Base-by-base conservation (phyloP, 2,888 invertebrate species). In the Ophion slaviceki region DNA sequence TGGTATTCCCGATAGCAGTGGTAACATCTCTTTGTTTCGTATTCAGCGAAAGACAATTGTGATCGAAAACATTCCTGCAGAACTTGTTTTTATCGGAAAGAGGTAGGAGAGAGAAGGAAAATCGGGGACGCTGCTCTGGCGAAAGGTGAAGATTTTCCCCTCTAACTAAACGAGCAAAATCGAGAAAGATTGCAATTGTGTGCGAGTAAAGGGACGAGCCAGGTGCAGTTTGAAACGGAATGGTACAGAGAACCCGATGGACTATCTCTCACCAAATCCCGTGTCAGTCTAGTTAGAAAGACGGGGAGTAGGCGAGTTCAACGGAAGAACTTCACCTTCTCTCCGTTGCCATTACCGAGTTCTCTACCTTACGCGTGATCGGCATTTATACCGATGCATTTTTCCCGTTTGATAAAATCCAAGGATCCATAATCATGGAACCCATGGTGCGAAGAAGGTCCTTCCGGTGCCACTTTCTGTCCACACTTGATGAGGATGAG, bases 11-110 rank as follows among this genome's bases (percentile, higher is more conserved):
- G 75, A 66, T 24, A 24, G 59, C 61, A 75, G 59, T 66, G 53
- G 59, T 75, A 32, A 71, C 59, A 66, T 81, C 62, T 40, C 53
- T 71, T 59, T 47, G 57, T 45, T 66, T 71, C 71, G 76, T n/a
- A 80, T 67, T 61, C 64, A 74, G n/a, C 20, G 3, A 32, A 70
- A 80, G 82, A 85, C 82, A 85, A 82, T 85, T 76, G 82, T 80
- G 85, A 80, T 85, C 70, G 40, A 80, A 86, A 86, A 86, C 67
- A 80, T 86, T 74, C 74, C 72, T 59, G 59, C 72, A 57, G 64
- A 80, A 83, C 80, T 82, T 85, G 59, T 83, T 83, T 77, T n/a
- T 40, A 40, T 40, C 40, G n/a, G 36, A 47, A 17, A 59, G 24
- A 68, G 40, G 57, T 72, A 77, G 47, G 40, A 28, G 10, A 36